Conservation (phyloP, 2,797 vertebrate species). For the Leptatherina wallacei region DNA sequence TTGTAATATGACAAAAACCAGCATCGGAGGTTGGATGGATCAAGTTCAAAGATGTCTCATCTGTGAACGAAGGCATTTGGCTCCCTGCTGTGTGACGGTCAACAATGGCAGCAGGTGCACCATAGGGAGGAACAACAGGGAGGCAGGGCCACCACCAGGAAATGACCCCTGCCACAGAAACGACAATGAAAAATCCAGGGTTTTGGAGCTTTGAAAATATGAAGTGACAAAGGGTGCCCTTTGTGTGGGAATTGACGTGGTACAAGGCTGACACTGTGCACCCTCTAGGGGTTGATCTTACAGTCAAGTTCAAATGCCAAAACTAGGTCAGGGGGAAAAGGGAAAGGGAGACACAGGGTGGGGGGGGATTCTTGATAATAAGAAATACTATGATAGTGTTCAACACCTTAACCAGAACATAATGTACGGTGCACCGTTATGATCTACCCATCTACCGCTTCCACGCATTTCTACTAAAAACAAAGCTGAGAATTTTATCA, state of each 20-base stretch:
- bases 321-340: conserved; percentile 92
- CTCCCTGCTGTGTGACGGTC: conserved; percentile 59
- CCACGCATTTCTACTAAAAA: not conserved
- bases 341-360: conserved; percentile 32
- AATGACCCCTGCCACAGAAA: conserved; percentile 74
- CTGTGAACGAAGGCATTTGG: conserved; percentile 49
- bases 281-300: conserved; percentile 84
- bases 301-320: conserved; percentile 89
- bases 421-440: conserved; percentile 1
- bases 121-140: conserved; percentile 48
- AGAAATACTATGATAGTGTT: conserved; percentile 5
- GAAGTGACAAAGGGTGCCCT: conserved; percentile 86
- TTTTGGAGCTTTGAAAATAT: conserved; percentile 82
- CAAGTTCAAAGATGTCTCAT: conserved; percentile 19
- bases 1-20: not conserved
- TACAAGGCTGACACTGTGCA: conserved; percentile 78
- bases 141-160: conserved; percentile 62
- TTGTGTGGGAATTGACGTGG: conserved; percentile 85
- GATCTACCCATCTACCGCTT: conserved; percentile 13
- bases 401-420: conserved; percentile 24
- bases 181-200: conserved; percentile 70
- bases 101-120: conserved; percentile 73
- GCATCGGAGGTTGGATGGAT: conserved; percentile 1
- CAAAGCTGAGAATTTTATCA: conserved; percentile 16
- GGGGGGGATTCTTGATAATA: conserved; percentile 28